Conservation (phyloP, 2,797 vertebrate species). For the Gallinago solitaria region DNA sequence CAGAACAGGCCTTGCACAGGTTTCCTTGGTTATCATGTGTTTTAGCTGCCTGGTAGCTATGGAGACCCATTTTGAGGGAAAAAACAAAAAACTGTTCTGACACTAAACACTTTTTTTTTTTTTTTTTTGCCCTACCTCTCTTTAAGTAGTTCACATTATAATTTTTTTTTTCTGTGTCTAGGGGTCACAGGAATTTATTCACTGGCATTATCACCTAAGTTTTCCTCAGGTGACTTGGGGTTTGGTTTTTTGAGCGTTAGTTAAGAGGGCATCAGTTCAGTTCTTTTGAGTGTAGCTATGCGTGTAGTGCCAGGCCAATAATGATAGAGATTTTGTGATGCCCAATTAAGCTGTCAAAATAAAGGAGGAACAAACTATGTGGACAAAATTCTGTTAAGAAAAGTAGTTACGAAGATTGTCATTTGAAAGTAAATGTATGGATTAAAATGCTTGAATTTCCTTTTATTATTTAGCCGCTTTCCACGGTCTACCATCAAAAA, state of each 20-base stretch:
- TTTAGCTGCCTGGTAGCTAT: conserved; percentile 21
- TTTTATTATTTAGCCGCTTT: conserved; percentile 46
- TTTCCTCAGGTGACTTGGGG: background rate
- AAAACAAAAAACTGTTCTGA: background rate
- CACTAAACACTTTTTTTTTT: background rate
- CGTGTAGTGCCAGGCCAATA: background rate
- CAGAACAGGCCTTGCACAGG: background rate
- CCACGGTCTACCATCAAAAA: conserved; percentile 55
- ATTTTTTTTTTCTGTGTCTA: background rate
- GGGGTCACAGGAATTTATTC: background rate
- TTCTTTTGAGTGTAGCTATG: background rate
- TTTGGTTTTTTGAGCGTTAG: background rate
- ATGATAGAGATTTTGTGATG: background rate
- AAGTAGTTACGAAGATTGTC: background rate
- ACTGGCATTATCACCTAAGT: background rate
- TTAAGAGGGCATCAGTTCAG: background rate
- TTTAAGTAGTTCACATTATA: background rate
- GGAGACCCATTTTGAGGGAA: conserved; percentile 12
- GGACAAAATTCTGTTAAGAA: background rate
- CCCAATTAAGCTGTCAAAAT: background rate
- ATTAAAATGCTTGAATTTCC: background rate
- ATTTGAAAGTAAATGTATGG: background rate
- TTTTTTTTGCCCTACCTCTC: background rate
- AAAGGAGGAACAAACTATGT: background rate
- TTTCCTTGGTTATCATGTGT: conserved; percentile 12